Percentiles rank a stretch among this genome's conserved stretches.
These are phyloP conservation scores for Aramus guarauna DNA, from an alignment of 2,113 vertebrate species.

Conservation along the genomic window DNA sequence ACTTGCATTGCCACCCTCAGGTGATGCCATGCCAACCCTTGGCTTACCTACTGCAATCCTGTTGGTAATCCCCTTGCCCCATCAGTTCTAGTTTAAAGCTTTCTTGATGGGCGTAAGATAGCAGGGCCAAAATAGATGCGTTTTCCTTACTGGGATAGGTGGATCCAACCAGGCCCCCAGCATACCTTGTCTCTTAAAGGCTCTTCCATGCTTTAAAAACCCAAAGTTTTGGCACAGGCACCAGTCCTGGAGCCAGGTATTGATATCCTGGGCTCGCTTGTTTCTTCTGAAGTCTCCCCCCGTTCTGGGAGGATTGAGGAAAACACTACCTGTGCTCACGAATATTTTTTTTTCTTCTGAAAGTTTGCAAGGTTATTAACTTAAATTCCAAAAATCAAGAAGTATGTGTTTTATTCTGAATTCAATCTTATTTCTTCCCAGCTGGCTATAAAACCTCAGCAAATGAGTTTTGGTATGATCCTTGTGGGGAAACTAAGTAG, in stretches of 20 bases:
- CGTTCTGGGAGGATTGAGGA: neutral
- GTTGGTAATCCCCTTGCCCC: neutral
- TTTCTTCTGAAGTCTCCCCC: neutral
- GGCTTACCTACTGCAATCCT: neutral
- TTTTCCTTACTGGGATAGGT: neutral
- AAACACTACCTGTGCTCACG: neutral
- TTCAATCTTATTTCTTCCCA: neutral
- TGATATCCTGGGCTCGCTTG: neutral
- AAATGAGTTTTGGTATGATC: neutral
- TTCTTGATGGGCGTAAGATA: neutral
- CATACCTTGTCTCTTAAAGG: neutral
- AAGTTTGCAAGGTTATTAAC: neutral
- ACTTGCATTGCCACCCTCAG: neutral
- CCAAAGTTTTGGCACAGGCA: neutral
- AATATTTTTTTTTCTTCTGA: neutral
- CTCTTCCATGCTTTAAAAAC: neutral
- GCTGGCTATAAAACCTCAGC: neutral
- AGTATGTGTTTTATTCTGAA: neutral
- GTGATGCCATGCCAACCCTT: neutral
- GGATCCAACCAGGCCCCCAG: neutral
- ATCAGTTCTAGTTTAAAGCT: neutral
- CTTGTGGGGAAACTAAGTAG: neutral
- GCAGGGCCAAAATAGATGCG: fast-evolving
- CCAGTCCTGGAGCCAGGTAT: neutral
- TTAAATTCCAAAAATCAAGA: neutral